Evolutionary conservation across 1,140 invertebrate genomes (phyloP).

Genomic region (Drosophila setifemur): DNA sequence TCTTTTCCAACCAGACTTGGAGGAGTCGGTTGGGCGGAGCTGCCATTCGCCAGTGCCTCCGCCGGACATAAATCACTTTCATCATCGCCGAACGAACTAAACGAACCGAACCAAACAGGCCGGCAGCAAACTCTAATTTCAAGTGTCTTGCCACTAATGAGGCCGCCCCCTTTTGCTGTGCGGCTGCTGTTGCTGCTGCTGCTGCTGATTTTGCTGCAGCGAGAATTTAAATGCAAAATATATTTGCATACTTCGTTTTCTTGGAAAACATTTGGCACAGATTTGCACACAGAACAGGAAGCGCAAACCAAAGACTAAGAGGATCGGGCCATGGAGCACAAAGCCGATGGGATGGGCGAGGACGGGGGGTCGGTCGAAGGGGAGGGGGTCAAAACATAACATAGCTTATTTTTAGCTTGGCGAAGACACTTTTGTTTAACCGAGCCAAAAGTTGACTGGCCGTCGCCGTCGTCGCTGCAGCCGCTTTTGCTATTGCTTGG

Average conservation of each 20-base stretch:
- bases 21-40: slow-evolving; percentile 7
- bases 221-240: slow-evolving; percentile 44
- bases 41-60: slow-evolving; percentile 34
- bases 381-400: slow-evolving; percentile 33
- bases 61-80: slow-evolving; percentile 70
- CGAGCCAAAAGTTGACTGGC: slow-evolving; percentile 56
- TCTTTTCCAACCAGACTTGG: slow-evolving; percentile 29
- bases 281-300: slow-evolving; percentile 62
- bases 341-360: neutral
- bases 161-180: slow-evolving; percentile 41
- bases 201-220: slow-evolving; percentile 12
- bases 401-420: slow-evolving; percentile 59
- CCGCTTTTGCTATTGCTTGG: slow-evolving; percentile 9
- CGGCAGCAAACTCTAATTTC: slow-evolving; percentile 49
- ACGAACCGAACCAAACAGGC: slow-evolving; percentile 1
- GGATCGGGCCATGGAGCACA: slow-evolving; percentile 21
- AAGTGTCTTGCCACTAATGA: slow-evolving; percentile 53
- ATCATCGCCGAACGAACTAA: slow-evolving; percentile 39
- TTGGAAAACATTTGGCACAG: slow-evolving; percentile 66
- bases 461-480: slow-evolving; percentile 33
- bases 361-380: neutral
- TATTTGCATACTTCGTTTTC: slow-evolving; percentile 52
- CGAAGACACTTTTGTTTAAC: slow-evolving; percentile 46
- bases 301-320: slow-evolving; percentile 38
- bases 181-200: slow-evolving; percentile 10